These are phyloP conservation scores for Digitonthophagus gazella DNA, from an alignment of 2,888 invertebrate genomes.

Conservation along the genomic window DNA sequence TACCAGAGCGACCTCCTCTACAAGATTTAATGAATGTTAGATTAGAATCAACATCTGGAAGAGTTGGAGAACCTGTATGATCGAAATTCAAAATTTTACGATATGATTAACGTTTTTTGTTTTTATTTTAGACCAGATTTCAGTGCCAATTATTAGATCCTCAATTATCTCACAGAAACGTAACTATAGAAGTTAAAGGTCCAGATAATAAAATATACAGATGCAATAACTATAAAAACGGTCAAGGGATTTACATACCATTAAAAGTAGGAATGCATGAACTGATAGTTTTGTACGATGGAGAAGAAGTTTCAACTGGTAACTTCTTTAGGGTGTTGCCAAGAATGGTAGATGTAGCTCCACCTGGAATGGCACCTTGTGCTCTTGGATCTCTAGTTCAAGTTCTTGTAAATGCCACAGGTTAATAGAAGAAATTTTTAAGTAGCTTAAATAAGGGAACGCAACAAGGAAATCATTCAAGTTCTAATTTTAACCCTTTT, in stretches of 20 bases:
- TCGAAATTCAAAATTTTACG: conserved; percentile 29
- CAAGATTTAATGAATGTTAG: conserved; percentile 79
- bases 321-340: conserved; percentile 87
- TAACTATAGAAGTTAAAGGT: conserved; percentile 47
- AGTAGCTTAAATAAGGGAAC: no score
- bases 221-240: conserved; percentile 57
- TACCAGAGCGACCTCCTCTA: conserved; percentile 79
- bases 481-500: no score
- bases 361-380: conserved; percentile 93
- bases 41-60: conserved; percentile 78
- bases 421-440: background rate
- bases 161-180: conserved; percentile 44
- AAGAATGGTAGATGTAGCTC: conserved; percentile 80
- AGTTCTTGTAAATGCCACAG: conserved; percentile 84
- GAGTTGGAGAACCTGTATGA: conserved; percentile 83
- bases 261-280: conserved; percentile 93
- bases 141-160: conserved; percentile 70
- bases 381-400: conserved; percentile 93
- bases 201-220: conserved; percentile 48
- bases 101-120: background rate
- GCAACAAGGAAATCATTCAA: no score
- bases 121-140: conserved; percentile 67
- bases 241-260: conserved; percentile 82
- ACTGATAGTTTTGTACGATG: conserved; percentile 58
- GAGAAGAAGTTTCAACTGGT: conserved; percentile 56